Evolutionary conservation across 2,888 invertebrate species (phyloP), one percentile per base, ranked within the genome.

Genomic region (Patella caerulea): DNA sequence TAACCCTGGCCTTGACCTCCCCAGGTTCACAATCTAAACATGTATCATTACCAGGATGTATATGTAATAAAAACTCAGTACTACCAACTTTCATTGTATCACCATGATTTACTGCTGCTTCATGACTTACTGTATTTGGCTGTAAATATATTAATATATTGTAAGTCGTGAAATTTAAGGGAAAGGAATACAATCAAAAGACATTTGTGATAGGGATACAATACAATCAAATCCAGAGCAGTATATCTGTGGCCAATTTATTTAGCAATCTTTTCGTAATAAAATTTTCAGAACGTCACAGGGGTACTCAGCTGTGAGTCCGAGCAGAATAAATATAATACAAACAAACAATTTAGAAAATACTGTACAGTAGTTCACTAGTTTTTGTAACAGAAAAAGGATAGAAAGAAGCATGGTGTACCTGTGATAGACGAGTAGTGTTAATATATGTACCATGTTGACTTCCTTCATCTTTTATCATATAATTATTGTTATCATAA

Each of bases 11-110:
- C 78, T 87, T 86, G 17, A 92, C 89, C 71, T 91, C 93, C 0
- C 98, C 98, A 0, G 98, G 98, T 91, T 98, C 98, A 92, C 98
- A 99, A 81, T 96, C 94, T 0, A 96, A 95, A 89, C 98, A 99
- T 0, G 98, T 98, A 86, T 96, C 96, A 82, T 94, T 94, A 0
- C 97, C 97, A 3, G 94, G 94, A 89, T 98, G 98, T 80, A 98
- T 91, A 86, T 91, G 91, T 71, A 90, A 81, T 29, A 89, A 78
- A 34, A 91, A 77, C 17, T 79, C 80, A 0, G 89, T 88, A 77
- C 86, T 87, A 14, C 96, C 96, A 9, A 95, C 87, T 87, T 94
- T 94, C 74, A 96, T 87, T 2, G 92, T 92, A 86, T 95, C 95
- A 15, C 95, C 95, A 87, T 96, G 96, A 2, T 88, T 92, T 85